Evolutionary conservation across 1,140 invertebrate species (phyloP).

Genomic region (Meteorus sp.): DNA sequence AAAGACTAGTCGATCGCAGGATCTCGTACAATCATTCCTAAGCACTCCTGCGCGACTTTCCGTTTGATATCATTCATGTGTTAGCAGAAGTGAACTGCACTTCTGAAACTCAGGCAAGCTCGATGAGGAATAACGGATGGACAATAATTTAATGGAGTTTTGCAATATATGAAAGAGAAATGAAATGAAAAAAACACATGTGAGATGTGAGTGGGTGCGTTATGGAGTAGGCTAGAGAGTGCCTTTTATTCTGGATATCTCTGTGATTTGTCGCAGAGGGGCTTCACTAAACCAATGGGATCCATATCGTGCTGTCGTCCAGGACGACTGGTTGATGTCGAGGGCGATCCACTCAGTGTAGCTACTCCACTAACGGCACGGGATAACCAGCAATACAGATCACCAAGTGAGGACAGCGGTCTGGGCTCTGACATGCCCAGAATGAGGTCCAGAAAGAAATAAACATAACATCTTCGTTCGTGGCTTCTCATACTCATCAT

Average conservation of each 20-base stretch:
- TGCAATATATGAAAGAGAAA: constrained; percentile 8
- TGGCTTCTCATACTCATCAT: neutral
- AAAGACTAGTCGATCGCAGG: neutral
- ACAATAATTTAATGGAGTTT: constrained; percentile 15
- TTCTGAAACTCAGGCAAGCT: constrained; percentile 30
- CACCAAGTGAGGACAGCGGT: constrained; percentile 82
- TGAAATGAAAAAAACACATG: neutral
- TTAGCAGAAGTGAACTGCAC: neutral
- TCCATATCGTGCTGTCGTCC: constrained; percentile 47
- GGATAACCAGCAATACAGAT: constrained; percentile 68
- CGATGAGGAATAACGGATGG: constrained; percentile 17
- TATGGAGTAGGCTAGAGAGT: constrained; percentile 12
- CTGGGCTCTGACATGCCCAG: constrained; percentile 72
- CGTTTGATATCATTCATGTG: neutral
- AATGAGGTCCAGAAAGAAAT: constrained; percentile 57
- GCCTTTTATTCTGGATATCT: constrained; percentile 42
- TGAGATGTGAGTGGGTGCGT: neutral
- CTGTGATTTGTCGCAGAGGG: constrained; percentile 55
- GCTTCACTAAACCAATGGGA: constrained; percentile 30
- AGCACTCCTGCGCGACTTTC: constrained; percentile 8
- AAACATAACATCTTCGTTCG: too few relatives aligned
- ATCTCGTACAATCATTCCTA: constrained; percentile 1
- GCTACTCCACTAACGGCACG: constrained; percentile 50
- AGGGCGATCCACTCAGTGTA: constrained; percentile 62
- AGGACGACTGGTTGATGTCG: constrained; percentile 63